These are phyloP conservation scores for Polymixis flavicincta DNA, from an alignment of 2,888 invertebrate species.

Conservation along the genomic window DNA sequence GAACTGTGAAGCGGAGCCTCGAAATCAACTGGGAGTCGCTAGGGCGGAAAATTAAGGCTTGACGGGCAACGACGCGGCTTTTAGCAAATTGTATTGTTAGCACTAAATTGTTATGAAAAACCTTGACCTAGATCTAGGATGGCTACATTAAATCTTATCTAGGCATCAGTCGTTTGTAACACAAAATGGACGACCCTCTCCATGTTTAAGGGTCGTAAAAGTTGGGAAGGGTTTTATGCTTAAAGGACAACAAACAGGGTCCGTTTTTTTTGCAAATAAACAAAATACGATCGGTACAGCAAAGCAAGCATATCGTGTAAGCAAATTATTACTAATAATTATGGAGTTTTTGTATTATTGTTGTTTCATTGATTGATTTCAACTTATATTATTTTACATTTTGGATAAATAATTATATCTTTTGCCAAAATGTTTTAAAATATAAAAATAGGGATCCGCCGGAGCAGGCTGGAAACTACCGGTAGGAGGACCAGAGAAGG, in stretches of 20 bases:
- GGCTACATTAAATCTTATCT: not conserved
- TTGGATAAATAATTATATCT: too few species aligned
- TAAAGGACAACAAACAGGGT: not conserved
- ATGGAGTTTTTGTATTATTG: too few species aligned
- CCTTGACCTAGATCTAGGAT: conserved; percentile 11
- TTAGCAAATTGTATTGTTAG: conserved; percentile 26
- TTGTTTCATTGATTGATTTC: too few species aligned
- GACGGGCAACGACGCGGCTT: not conserved
- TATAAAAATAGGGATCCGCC: too few species aligned
- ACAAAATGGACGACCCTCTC: not conserved
- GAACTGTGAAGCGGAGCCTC: not conserved
- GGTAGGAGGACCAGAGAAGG: too few species aligned
- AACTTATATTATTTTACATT: too few species aligned
- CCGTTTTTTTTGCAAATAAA: conserved; percentile 2
- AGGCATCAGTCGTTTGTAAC: conserved; percentile 5
- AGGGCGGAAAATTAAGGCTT: conserved; percentile 36
- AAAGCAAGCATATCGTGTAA: not conserved
- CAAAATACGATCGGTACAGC: not conserved
- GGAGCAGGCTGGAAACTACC: too few species aligned
- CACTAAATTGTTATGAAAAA: conserved; percentile 18
- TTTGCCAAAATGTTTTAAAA: too few species aligned
- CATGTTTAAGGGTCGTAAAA: conserved; percentile 3
- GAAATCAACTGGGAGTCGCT: conserved; percentile 20
- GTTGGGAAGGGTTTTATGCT: conserved; percentile 8
- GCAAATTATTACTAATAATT: not conserved